Evolutionary conservation across 2,888 invertebrate species (phyloP), one percentile per base, ranked within the genome.

Genomic region (Luffia ferchaultella): DNA sequence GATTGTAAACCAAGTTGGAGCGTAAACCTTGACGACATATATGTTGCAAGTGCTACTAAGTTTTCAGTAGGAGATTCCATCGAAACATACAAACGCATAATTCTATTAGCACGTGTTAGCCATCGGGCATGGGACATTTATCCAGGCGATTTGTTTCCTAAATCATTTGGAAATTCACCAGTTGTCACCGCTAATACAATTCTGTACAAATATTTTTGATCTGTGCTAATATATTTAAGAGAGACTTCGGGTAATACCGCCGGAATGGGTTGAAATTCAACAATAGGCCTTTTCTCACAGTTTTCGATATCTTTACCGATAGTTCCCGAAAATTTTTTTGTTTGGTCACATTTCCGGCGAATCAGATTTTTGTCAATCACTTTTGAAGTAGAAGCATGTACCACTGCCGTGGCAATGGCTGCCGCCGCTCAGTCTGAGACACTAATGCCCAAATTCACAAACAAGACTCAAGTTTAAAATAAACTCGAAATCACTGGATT

Each of bases 281-380:
- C n/a, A n/a, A n/a, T n/a, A n/a, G n/a, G n/a, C n/a, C n/a, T n/a
- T n/a, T n/a, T n/a, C n/a, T n/a, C 43, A 16, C 43, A 43, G 16
- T 43, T 43, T 43, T 43, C 43, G 5, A 57, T 52, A 30, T 47
- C 46, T 51, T 60, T 60, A 1, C 57, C 57, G 42, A 61, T 54
- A 51, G 50, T 45, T 19, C 59, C 57, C 12, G 18, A 12, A 42
- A 19, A 47, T 42, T 50, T 16, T 30, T 46, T 42, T 9, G 18
- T 45, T 44, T 45, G 18, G 41, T 40, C 46, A 18, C 48, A 18
- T 50, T 53, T 20, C 20, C 50, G 41, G n/a, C 45, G 50, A 18
- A 53, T 16, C 45, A 46, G 45, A 50, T 42, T 48, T 45, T 50
- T 50, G 19, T 53, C 50, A 18, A 53, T 48, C 42, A 53, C 42